Conservation (phyloP, 1,140 invertebrate genomes). For the Drosophila teissieri region DNA sequence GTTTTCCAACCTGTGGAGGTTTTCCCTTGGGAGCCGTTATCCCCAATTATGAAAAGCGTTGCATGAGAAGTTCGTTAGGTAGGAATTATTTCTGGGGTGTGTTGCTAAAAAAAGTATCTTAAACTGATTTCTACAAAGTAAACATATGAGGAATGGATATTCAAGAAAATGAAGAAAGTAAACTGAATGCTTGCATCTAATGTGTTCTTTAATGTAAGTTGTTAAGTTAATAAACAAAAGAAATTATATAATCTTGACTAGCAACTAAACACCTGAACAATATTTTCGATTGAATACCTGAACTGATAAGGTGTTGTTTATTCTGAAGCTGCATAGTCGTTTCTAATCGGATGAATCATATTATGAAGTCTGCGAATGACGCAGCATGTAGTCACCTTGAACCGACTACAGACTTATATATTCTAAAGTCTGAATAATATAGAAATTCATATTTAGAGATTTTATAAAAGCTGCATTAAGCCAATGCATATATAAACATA, state of each 20-base stretch:
- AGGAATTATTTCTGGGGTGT: neutral
- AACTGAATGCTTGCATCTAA: too few species aligned
- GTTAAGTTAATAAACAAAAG: too few species aligned
- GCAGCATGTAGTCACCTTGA: neutral
- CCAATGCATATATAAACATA: too few species aligned
- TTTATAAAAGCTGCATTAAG: too few species aligned
- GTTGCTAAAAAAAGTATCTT: neutral
- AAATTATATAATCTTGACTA: neutral
- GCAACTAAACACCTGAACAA: slow-evolving; percentile 6
- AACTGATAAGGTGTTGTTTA: slow-evolving; percentile 24
- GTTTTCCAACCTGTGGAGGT: neutral
- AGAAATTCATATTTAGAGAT: too few species aligned
- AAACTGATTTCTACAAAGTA: neutral
- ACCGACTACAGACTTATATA: neutral
- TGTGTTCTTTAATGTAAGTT: too few species aligned
- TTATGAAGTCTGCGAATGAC: slow-evolving; percentile 15
- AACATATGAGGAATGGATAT: too few species aligned
- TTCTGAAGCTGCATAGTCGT: neutral
- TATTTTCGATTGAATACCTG: slow-evolving; percentile 11
- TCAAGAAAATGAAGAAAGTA: neutral
- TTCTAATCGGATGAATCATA: slow-evolving; percentile 7
- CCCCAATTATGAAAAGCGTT: slow-evolving; percentile 8
- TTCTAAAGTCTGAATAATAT: too few species aligned
- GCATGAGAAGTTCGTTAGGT: slow-evolving; percentile 23
- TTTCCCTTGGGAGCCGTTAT: slow-evolving; percentile 14